Base-by-base conservation (phyloP, 2,888 invertebrate genomes). In the Lycia hirtaria region DNA sequence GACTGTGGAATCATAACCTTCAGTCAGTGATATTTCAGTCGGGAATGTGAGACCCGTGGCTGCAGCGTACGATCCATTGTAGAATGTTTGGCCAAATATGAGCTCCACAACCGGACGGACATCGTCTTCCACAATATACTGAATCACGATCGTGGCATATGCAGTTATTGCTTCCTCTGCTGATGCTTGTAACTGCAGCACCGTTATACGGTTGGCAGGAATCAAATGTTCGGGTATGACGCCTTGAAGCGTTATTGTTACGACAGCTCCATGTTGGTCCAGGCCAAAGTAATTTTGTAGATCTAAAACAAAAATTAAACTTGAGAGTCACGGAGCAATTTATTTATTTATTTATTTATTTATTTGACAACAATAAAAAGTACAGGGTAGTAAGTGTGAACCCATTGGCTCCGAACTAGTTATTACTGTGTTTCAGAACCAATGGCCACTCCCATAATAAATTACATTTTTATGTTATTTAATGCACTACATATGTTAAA, bases 81-180 rank as follows among this genome's bases (percentile, higher is more conserved):
- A 79, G 58, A 65, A 75, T 7, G 68, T 44, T 33, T 71, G 68
- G 19, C 44, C 41, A 30, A 64, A 64, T 20, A 61, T 55, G 12
- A 61, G 56, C 32, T 64, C 61, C 14, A 61, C 59, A 1, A 51
- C 30, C 3, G 54, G 22, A 7, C 24, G 4, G 7, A 32, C n/a
- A 12, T 49, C 33, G 1, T 64, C 61, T 0, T 67, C 56, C 5
- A 32, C 53, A 0, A 64, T 28, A 17, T 69, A 41, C 49, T 71
- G 62, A n/a, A 79, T 35, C 22, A 78, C 70, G 20, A 78, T 52
- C 12, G 73, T 68, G n/a, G 80, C 72, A 41, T 58, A 59, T 4
- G 76, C 75, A 6, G 75, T 37, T 7, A 67, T 7, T 14, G 74
- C 43, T 40, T 60, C 51, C 0, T 67, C 63, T n/a, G 69, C 67